Base-by-base conservation (phyloP, 2,888 invertebrate species). In the Leucoptera coffeella region DNA sequence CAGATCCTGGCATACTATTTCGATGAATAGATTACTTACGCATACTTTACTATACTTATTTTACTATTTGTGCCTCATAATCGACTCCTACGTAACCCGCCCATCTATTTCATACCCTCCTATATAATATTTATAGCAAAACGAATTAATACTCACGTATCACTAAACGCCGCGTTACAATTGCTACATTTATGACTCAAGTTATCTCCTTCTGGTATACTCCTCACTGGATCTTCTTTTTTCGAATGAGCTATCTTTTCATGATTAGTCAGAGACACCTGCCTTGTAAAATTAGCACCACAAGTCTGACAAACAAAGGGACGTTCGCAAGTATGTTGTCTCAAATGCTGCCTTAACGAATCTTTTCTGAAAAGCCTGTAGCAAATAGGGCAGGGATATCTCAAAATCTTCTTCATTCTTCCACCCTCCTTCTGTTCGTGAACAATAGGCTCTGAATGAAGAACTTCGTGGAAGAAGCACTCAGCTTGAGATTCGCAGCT, bases 261-360 rank as follows among this genome's bases (percentile, higher is more conserved):
- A 46, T 88, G 87, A 29, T 73, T 73, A 15, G 73, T 71, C 26
- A 83, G 57, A 38, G 80, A 80, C 24, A 78, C 76, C 37, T 78
- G 77, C 14, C 83, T 61, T 0, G 78, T 75, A 42, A 87, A 89
- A 32, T 74, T 74, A 1, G 74, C 60, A 1, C 55, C 56, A 42
- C 88, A 89, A 4, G 60, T 44, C 1, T 62, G 50, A 39, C 89
- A 89, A 3, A 64, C 54, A 39, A 76, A 85, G 0, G 82, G 82
- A 31, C 80, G 74, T 42, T 88, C 88, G 14, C 80, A 76, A 0
- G 86, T 86, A 41, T 89, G 88, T 28, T 75, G 73, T 15, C 82
- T 71, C 22, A 88, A 52, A 47, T 88, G 87, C 30, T 75, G 74
- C 2, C 80, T 73, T 10, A 89, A 50, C 0, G 83, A 80, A 7